phyloP scores from a whole-genome alignment of 92 coral and sea anemone species.

The Siderastrea siderea region DNA sequence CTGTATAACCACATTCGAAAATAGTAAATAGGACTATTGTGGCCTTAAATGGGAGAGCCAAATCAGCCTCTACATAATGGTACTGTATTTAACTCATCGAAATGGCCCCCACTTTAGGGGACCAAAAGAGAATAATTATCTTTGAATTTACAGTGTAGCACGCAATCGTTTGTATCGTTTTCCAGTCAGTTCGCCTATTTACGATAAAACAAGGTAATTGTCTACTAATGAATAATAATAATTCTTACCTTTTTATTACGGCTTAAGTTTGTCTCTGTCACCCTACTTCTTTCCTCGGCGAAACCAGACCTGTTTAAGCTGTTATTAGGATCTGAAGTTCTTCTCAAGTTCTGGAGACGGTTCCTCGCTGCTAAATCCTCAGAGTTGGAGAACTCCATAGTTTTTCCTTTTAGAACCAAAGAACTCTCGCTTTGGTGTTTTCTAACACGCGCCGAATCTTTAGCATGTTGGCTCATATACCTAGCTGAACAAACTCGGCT shows the following conservation, averaged over 20 bases:
- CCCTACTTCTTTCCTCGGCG: neutral
- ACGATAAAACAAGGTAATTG: neutral
- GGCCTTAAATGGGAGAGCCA: too few species aligned
- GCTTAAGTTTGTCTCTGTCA: neutral
- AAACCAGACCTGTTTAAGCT: neutral
- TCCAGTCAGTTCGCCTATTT: neutral
- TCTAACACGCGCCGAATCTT: conserved; percentile 39
- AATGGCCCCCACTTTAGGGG: too few species aligned
- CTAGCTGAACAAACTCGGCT: conserved; percentile 44
- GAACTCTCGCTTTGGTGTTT: conserved; percentile 60
- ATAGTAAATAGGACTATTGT: too few species aligned
- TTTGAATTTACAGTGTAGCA: neutral
- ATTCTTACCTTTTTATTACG: conserved; percentile 9
- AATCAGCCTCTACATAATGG: too few species aligned
- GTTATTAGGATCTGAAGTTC: neutral
- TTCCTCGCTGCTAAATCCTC: conserved; percentile 74
- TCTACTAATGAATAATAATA: too few species aligned
- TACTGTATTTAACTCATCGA: too few species aligned
- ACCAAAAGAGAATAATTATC: too few species aligned
- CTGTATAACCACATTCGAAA: too few species aligned
- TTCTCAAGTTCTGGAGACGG: conserved; percentile 25
- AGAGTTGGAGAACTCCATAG: conserved; percentile 71
- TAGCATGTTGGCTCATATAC: conserved; percentile 17
- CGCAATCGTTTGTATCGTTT: neutral
- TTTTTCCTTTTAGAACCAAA: conserved; percentile 77